Base-by-base conservation (phyloP, 2,113 vertebrate species). In the Neodontobutis hainanensis region DNA sequence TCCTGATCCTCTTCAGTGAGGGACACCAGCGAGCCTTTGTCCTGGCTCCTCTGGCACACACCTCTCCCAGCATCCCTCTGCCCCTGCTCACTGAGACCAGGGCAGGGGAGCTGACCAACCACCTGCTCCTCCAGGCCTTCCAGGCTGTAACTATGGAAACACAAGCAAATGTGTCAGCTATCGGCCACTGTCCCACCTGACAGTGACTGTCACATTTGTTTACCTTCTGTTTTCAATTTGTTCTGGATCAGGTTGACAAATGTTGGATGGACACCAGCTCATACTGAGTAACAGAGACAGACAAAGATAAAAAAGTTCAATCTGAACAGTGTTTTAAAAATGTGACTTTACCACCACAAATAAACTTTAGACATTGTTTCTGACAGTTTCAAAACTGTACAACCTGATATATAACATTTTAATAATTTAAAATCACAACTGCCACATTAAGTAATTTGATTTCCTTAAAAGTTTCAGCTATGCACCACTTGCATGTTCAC, bases 221-320 rank as follows among this genome's bases (percentile, higher is more conserved):
- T 95, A 97, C 95, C 96, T 97, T 94, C 95, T 93, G 90, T 69
- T 93, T 85, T 93, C 92, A 91, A 95, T 94, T 86, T 95, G 94
- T 78, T 91, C 90, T 74, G 80, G 90, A 85, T 91, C 83, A 82
- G 90, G 75, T 87, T 57, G 88, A 12, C 89, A 91, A 62, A 92
- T 89, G 43, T 92, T 93, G 85, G 94, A 95, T 60, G 94, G 95
- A 93, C 95, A 96, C 95, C 95, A 97, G 90, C 95, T 97, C 94
- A 97, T 93, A 92, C 95, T 96, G 78, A 81, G 84, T 81, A 90
- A 64, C 59, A 68, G 69, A 80, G 80, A 90, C 65, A 80, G 47
- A 87, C 6, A 60, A 40, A 46, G 44, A 44, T 49, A 32, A 1
- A 8, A 34, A 8, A 56, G 42, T n/a, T n/a, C n/a, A 38, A 11